Percentiles rank a stretch among this genome's conserved stretches.
Evolutionary conservation across 2,888 invertebrate species (phyloP).

Genomic region (Parnassius mnemosyne): DNA sequence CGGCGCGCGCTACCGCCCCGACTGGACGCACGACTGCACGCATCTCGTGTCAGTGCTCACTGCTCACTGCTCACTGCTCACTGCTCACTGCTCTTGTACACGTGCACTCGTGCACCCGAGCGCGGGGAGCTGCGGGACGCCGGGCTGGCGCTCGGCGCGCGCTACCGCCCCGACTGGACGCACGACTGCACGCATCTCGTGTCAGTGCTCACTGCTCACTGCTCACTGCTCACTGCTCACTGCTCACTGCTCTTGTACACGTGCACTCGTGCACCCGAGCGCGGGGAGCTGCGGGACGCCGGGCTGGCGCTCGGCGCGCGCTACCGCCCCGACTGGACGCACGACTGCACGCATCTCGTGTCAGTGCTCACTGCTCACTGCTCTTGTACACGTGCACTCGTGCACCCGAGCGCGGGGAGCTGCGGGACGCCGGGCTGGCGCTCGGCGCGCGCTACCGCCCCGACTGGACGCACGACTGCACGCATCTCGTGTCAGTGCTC

Average conservation of each 20-base stretch:
- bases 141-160: slow-evolving; percentile 89
- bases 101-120: slow-evolving; percentile 70
- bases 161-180: slow-evolving; percentile 75
- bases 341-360: slow-evolving; percentile 91
- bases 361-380: slow-evolving; percentile 32
- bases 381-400: too few relatives aligned
- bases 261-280: slow-evolving; percentile 73
- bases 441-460: too few relatives aligned
- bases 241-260: too few relatives aligned
- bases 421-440: too few relatives aligned
- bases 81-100: too few relatives aligned
- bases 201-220: slow-evolving; percentile 41
- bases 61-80: too few relatives aligned
- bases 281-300: slow-evolving; percentile 83
- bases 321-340: slow-evolving; percentile 73
- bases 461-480: too few relatives aligned
- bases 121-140: slow-evolving; percentile 84
- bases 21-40: slow-evolving; percentile 82
- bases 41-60: slow-evolving; percentile 79
- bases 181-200: slow-evolving; percentile 89
- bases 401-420: too few relatives aligned
- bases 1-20: slow-evolving; percentile 87
- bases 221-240: too few relatives aligned
- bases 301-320: slow-evolving; percentile 89
- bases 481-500: too few relatives aligned